phyloP scores from a whole-genome alignment of 2,888 invertebrate species.

The Apotomis capreana region DNA sequence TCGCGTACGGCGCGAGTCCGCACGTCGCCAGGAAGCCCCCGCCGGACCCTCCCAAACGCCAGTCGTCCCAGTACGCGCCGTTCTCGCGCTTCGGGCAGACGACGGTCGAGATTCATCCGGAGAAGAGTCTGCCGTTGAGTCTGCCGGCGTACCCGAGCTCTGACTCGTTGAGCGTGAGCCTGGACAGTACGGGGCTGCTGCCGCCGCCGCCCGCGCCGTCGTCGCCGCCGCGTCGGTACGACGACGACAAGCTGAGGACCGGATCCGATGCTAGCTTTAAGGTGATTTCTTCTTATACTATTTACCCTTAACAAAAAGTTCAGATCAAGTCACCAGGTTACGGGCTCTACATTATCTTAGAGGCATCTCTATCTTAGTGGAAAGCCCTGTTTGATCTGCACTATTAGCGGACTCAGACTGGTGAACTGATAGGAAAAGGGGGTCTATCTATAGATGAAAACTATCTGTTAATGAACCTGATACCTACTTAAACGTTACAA shows the following conservation, averaged over 20 bases:
- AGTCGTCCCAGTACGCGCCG: conserved; percentile 83
- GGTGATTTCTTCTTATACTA: conserved; percentile 70
- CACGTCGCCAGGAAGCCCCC: conserved; percentile 90
- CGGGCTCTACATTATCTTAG: too few species aligned
- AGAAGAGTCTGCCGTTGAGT: conserved; percentile 84
- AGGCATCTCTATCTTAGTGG: too few species aligned
- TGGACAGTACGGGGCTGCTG: conserved; percentile 85
- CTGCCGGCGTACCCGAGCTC: conserved; percentile 86
- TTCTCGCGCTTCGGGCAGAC: conserved; percentile 82
- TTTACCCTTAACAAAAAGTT: too few species aligned
- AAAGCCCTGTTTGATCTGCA: too few species aligned
- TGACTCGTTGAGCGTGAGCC: conserved; percentile 85
- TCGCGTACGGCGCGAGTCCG: conserved; percentile 86
- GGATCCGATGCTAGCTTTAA: conserved; percentile 93
- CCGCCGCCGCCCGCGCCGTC: conserved; percentile 87
- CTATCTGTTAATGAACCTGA: too few species aligned
- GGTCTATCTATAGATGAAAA: too few species aligned
- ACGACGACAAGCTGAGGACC: conserved; percentile 83
- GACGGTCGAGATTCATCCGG: conserved; percentile 84
- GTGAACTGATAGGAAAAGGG: too few species aligned
- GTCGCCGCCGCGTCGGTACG: conserved; percentile 82
- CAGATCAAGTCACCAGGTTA: too few species aligned
- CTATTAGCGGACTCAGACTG: too few species aligned
- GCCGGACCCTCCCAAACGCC: conserved; percentile 91
- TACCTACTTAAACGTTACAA: too few species aligned